These are phyloP conservation scores for Micrasema longulum DNA, from an alignment of 1,140 invertebrate genomes.

Conservation along the genomic window DNA sequence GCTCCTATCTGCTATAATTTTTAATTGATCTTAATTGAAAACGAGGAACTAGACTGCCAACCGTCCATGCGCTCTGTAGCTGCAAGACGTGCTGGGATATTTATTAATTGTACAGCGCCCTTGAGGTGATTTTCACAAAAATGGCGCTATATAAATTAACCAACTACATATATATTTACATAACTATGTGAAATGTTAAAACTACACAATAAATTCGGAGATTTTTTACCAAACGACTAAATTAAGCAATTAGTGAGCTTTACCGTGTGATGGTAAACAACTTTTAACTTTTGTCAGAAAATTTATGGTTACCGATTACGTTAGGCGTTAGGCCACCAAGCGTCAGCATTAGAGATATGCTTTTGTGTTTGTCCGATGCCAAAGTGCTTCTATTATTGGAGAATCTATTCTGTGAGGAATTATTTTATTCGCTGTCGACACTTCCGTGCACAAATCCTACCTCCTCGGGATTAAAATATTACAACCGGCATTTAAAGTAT, in stretches of 20 bases:
- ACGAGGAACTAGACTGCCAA: too few species aligned
- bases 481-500: not conserved
- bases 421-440: conserved; percentile 27
- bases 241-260: not conserved
- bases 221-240: not conserved
- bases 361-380: conserved; percentile 25
- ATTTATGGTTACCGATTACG: conserved; percentile 33
- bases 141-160: too few species aligned
- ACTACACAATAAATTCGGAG: too few species aligned
- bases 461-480: conserved; percentile 25
- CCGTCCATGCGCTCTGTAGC: too few species aligned
- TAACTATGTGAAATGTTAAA: too few species aligned
- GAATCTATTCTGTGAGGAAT: conserved; percentile 11
- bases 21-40: too few species aligned
- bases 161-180: too few species aligned
- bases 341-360: conserved; percentile 8
- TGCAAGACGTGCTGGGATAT: too few species aligned
- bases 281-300: conserved; percentile 28
- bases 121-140: too few species aligned
- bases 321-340: conserved; percentile 1
- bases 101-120: too few species aligned
- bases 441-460: conserved; percentile 26
- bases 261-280: not conserved
- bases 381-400: conserved; percentile 37
- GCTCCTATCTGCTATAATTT: too few species aligned